Percentiles rank a stretch among this genome's conserved stretches.
Evolutionary conservation across 2,888 invertebrate species (phyloP).

Genomic region (Leucophora obtusa): DNA sequence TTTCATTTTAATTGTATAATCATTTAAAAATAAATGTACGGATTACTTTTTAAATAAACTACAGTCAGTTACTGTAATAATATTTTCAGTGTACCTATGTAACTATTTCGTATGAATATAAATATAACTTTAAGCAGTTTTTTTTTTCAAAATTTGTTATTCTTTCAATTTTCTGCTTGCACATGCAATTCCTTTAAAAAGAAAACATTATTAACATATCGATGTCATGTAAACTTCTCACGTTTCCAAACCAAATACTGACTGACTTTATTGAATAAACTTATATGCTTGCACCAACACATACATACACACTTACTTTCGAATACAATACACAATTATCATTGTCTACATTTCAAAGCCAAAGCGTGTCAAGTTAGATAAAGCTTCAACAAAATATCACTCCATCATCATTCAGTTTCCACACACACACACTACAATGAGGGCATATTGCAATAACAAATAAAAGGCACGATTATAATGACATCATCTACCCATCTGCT

Average conservation of each 20-base stretch:
- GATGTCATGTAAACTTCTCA: constrained; percentile 56
- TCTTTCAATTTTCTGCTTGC: constrained; percentile 31
- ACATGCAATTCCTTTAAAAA: constrained; percentile 24
- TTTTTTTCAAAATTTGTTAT: constrained; percentile 9
- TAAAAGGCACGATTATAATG: constrained; percentile 50
- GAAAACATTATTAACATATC: constrained; percentile 54
- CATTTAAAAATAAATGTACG: no score
- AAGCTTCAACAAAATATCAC: constrained; percentile 45
- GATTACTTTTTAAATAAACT: no score
- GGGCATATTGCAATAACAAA: constrained; percentile 46
- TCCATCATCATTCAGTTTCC: constrained; percentile 47
- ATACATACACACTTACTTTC: background rate
- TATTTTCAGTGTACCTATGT: no score
- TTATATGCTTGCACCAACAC: background rate
- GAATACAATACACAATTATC: constrained; percentile 52
- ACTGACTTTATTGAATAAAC: constrained; percentile 46
- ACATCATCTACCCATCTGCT: constrained; percentile 40
- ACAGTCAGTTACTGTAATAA: no score
- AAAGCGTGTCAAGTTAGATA: constrained; percentile 56
- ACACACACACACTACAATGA: constrained; percentile 32
- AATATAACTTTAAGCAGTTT: no score
- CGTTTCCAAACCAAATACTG: constrained; percentile 52
- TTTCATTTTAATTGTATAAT: no score
- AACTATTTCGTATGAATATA: no score
- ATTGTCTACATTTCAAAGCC: constrained; percentile 53